A percentile compares a stretch with the other conserved stretches of the same genome.
phyloP scores from a whole-genome alignment of 2,113 vertebrate genomes.

The Glaucomys volans region DNA sequence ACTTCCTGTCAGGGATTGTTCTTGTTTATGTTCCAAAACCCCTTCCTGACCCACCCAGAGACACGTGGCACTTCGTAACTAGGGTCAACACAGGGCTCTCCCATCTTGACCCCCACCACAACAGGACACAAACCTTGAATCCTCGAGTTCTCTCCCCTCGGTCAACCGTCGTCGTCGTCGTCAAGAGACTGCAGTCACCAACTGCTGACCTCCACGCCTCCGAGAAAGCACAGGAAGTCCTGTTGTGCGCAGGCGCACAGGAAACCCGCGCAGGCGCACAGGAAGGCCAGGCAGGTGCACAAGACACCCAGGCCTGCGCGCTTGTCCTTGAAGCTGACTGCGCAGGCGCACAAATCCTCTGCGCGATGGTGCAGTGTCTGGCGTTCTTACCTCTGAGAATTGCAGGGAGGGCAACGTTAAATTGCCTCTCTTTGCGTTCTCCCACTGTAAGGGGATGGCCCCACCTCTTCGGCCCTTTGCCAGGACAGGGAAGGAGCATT shows the following conservation, averaged over 20 bases:
- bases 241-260: background rate
- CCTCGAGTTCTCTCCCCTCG: background rate
- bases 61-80: background rate
- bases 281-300: background rate
- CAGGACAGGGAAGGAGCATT: background rate
- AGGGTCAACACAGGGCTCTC: background rate
- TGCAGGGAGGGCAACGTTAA: accelerated
- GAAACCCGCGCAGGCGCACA: background rate
- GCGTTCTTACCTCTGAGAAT: accelerated
- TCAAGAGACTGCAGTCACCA: accelerated
- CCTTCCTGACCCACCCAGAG: background rate
- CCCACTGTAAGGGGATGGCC: background rate
- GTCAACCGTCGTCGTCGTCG: accelerated
- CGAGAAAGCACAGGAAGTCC: accelerated
- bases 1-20: background rate
- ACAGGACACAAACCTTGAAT: background rate
- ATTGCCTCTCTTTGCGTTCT: accelerated
- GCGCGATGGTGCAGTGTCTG: accelerated
- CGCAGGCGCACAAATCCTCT: background rate
- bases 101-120: background rate
- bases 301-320: too few relatives aligned
- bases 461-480: background rate
- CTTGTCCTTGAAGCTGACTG: too few relatives aligned
- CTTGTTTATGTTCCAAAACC: background rate
- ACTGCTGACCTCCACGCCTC: accelerated